Evolutionary conservation across 2,888 invertebrate species (phyloP).

Genomic region (Eubasilissa splendida): DNA sequence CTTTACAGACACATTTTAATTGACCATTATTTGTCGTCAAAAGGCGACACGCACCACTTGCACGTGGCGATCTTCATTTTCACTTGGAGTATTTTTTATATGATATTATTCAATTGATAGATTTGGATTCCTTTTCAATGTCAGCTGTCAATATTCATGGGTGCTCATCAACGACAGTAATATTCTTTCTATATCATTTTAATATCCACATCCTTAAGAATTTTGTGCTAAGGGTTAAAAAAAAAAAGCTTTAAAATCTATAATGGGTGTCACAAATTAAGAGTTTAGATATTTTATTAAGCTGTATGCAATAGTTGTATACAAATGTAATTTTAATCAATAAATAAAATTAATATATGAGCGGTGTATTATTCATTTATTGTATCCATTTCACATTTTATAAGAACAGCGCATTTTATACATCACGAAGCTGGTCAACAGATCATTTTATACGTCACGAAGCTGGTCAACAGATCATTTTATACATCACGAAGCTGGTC

Average conservation of each 20-base stretch:
- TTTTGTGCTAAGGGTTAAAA: slow-evolving; percentile 16
- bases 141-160: no score
- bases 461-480: no score
- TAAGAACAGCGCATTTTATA: no score
- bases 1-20: not conserved
- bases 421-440: no score
- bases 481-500: no score
- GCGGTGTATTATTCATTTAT: not conserved
- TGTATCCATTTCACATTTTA: no score
- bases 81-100: not conserved
- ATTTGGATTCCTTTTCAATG: no score
- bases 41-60: not conserved
- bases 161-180: no score
- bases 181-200: no score
- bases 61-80: slow-evolving; percentile 1
- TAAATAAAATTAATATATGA: slow-evolving; percentile 8
- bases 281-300: not conserved
- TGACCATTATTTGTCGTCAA: not conserved
- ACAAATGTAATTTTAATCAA: slow-evolving; percentile 17
- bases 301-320: slow-evolving; percentile 1
- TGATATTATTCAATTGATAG: no score
- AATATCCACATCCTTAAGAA: not conserved
- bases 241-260: slow-evolving; percentile 24
- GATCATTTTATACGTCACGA: no score
- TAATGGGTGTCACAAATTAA: slow-evolving; percentile 8